Evolutionary conservation across 2,888 invertebrate genomes (phyloP).

Genomic region (Psylliodes chrysocephalus): DNA sequence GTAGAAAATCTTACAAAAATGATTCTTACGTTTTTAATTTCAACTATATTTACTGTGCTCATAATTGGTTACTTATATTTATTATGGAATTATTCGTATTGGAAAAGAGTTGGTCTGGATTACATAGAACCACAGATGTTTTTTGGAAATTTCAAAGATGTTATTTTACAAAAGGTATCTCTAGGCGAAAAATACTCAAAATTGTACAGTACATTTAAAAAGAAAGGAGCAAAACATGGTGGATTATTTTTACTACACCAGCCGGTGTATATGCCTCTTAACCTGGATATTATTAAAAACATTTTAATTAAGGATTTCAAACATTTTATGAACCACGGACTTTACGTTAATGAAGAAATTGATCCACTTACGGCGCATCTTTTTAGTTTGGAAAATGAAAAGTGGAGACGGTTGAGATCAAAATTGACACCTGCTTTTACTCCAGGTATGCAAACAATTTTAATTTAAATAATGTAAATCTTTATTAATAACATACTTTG

Average conservation of each 20-base stretch:
- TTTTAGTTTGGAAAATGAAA: conserved; percentile 54
- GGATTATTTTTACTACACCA: conserved; percentile 48
- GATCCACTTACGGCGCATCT: conserved; percentile 56
- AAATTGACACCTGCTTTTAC: conserved; percentile 56
- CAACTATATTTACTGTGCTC: no score
- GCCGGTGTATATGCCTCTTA: conserved; percentile 55
- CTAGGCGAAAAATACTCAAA: conserved; percentile 27
- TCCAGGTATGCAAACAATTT: conserved; percentile 34
- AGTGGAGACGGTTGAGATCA: conserved; percentile 62
- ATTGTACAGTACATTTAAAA: conserved; percentile 43
- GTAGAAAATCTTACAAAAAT: no score
- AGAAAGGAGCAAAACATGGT: conserved; percentile 44
- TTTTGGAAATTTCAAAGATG: conserved; percentile 28
- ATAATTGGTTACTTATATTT: conserved; percentile 1
- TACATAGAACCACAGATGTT: conserved; percentile 15
- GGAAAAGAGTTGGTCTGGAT: conserved; percentile 28
- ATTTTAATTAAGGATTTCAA: conserved; percentile 58
- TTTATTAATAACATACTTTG: no score
- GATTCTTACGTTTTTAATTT: no score
- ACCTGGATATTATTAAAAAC: conserved; percentile 55
- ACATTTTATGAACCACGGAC: conserved; percentile 56
- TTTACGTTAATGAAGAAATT: conserved; percentile 52
- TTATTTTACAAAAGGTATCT: conserved; percentile 2
- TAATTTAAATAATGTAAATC: no score
- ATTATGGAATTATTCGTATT: conserved; percentile 28